Evolutionary conservation across 2,113 vertebrate species (phyloP).

Genomic region (Steatornis caripensis): DNA sequence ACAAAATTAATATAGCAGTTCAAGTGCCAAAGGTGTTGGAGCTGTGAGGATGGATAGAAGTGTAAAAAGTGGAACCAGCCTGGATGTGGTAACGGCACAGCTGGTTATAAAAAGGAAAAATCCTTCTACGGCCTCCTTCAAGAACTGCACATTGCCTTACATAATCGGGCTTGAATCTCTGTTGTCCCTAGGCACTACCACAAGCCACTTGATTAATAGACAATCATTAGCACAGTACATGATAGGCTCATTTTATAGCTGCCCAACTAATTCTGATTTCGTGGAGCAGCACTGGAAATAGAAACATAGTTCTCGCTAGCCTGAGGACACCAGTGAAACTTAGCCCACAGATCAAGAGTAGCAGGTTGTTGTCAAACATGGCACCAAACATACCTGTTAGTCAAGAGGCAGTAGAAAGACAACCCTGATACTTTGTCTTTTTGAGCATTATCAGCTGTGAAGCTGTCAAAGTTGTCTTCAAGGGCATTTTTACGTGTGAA

Average conservation of each 20-base stretch:
- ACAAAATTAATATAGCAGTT: not conserved
- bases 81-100: not conserved
- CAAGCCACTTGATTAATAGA: conserved; percentile 20
- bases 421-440: not conserved
- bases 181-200: not conserved
- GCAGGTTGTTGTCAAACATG: not conserved
- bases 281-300: not conserved
- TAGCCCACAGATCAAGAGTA: not conserved
- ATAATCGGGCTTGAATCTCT: not conserved
- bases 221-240: not conserved
- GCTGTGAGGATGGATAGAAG: not conserved
- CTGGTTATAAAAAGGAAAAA: conserved; percentile 14
- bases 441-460: not conserved
- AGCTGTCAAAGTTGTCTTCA: conserved; percentile 5
- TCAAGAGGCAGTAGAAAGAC: not conserved
- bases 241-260: not conserved
- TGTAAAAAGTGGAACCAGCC: not conserved
- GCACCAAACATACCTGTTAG: not conserved
- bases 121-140: not conserved
- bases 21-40: not conserved
- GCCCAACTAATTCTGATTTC: not conserved
- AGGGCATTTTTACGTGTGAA: not conserved
- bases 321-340: not conserved
- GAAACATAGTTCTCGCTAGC: not conserved
- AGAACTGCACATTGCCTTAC: not conserved